Evolutionary conservation across 1,140 invertebrate species (phyloP).

Genomic region (Saccostrea cuccullata): DNA sequence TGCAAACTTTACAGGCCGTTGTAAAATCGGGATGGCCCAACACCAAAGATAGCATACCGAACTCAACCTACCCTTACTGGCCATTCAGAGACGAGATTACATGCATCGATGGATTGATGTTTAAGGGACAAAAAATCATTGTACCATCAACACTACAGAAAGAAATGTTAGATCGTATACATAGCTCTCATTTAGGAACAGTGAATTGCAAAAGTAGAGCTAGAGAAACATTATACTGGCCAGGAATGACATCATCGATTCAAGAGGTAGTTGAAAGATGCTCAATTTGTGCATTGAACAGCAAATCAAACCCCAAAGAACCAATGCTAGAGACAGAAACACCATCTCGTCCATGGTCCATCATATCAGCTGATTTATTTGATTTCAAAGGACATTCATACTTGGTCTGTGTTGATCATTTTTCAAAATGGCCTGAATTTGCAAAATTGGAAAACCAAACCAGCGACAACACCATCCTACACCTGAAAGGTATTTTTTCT

Average conservation of each 20-base stretch:
- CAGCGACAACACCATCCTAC: background rate
- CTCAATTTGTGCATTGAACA: background rate
- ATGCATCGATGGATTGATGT: background rate
- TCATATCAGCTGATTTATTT: background rate
- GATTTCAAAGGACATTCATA: slow-evolving; percentile 30
- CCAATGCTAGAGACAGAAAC: background rate
- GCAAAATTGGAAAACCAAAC: slow-evolving; percentile 29
- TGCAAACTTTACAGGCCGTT: no score
- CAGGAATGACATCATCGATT: slow-evolving; percentile 18
- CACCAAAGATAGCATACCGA: no score
- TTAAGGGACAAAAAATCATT: background rate
- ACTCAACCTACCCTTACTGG: no score
- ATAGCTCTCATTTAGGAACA: slow-evolving; percentile 21
- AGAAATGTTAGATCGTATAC: background rate
- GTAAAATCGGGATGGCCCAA: no score
- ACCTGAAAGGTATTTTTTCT: slow-evolving; percentile 44
- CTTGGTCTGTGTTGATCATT: slow-evolving; percentile 44
- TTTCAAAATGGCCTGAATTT: slow-evolving; percentile 53
- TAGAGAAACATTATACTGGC: slow-evolving; percentile 26
- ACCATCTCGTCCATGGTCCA: slow-evolving; percentile 9
- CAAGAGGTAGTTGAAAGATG: background rate
- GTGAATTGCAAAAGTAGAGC: slow-evolving; percentile 32
- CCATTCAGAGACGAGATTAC: background rate
- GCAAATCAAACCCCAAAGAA: background rate
- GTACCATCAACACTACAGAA: background rate